phyloP scores from a whole-genome alignment of 1,140 invertebrate genomes.

The Trichomalopsis sarcophagae region DNA sequence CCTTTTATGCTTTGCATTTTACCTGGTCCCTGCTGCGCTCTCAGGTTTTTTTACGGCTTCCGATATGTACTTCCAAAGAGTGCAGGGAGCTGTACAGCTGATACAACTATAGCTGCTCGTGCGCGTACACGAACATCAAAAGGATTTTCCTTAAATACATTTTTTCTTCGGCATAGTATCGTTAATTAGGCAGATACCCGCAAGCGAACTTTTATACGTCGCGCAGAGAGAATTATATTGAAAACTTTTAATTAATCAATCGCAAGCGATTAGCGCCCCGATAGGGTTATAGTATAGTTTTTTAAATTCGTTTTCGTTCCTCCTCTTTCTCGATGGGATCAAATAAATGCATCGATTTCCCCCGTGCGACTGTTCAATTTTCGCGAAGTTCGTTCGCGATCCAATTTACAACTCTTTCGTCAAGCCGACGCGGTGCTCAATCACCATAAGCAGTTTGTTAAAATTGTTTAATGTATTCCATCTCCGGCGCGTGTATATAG shows the following conservation, averaged over 20 bases:
- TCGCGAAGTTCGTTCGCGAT: background rate
- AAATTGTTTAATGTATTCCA: background rate
- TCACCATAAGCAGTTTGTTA: background rate
- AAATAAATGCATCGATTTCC: background rate
- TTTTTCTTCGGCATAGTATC: background rate
- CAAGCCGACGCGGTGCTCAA: background rate
- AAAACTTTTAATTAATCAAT: background rate
- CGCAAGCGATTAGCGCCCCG: background rate
- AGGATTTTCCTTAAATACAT: background rate
- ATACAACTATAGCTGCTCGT: background rate
- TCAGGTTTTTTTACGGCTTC: background rate
- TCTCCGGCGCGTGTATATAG: background rate
- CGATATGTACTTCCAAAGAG: slow-evolving; percentile 5
- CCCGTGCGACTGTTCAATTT: background rate
- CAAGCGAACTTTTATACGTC: background rate
- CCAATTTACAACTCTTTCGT: background rate
- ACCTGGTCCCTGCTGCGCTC: background rate
- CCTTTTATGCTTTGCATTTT: slow-evolving; percentile 3
- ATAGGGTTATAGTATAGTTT: no score
- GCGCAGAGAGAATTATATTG: background rate
- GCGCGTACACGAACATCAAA: background rate
- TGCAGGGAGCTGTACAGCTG: background rate
- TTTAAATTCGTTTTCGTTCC: no score
- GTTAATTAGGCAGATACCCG: background rate
- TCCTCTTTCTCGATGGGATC: no score